A percentile compares a stretch with the other conserved stretches of the same genome.
These are phyloP conservation scores for Chaetophractus vellerosus DNA, from an alignment of 2,797 vertebrate species.

Conservation along the genomic window DNA sequence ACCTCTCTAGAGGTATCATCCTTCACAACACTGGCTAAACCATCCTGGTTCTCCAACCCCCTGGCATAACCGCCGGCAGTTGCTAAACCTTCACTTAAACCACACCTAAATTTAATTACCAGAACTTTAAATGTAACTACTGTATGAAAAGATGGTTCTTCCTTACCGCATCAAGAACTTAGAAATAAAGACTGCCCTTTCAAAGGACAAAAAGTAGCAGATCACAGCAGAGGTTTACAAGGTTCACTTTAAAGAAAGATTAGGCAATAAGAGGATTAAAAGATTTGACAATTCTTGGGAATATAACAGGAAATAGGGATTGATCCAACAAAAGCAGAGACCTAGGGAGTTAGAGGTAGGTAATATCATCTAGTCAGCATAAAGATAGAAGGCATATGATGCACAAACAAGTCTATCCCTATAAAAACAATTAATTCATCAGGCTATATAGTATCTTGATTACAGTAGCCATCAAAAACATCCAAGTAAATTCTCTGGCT, in stretches of 20 bases:
- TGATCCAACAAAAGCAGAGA: slow-evolving; percentile 62
- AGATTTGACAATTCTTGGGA: slow-evolving; percentile 65
- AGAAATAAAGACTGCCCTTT: slow-evolving; percentile 24
- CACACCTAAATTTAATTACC: slow-evolving; percentile 53
- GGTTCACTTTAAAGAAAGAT: slow-evolving; percentile 48
- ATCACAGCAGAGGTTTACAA: slow-evolving; percentile 41
- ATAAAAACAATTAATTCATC: background rate
- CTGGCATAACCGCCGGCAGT: background rate
- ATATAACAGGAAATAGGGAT: slow-evolving; percentile 30
- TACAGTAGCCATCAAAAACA: slow-evolving; percentile 44
- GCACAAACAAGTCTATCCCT: slow-evolving; percentile 26
- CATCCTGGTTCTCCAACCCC: background rate
- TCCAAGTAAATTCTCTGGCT: slow-evolving; percentile 8
- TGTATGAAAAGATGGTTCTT: background rate
- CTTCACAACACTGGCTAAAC: background rate
- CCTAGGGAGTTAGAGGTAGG: background rate
- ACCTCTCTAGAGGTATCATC: background rate
- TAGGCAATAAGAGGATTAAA: slow-evolving; percentile 61
- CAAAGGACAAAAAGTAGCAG: slow-evolving; percentile 42
- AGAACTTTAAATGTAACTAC: slow-evolving; percentile 51
- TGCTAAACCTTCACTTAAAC: background rate
- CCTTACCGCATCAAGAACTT: slow-evolving; percentile 52
- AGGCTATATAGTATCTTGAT: background rate
- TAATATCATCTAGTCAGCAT: background rate
- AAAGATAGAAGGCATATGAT: background rate